These are phyloP conservation scores for Catharus bicknelli DNA, from an alignment of 2,113 vertebrate species.

Conservation along the genomic window DNA sequence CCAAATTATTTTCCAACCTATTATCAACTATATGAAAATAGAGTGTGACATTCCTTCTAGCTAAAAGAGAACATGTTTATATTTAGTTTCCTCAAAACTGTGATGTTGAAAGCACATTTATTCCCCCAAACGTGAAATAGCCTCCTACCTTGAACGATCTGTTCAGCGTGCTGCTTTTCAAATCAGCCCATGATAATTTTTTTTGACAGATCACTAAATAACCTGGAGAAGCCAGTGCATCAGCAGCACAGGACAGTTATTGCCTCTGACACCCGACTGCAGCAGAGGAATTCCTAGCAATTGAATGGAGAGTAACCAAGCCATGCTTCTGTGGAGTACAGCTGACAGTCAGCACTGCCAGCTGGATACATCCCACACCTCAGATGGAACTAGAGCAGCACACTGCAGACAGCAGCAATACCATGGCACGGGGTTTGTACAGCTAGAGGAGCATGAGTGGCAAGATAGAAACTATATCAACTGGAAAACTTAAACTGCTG, in stretches of 20 bases:
- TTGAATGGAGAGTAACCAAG: constrained; percentile 6
- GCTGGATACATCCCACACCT: background rate
- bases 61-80: background rate
- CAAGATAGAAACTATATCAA: background rate
- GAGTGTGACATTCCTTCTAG: background rate
- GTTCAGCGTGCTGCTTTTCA: background rate
- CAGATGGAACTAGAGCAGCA: background rate
- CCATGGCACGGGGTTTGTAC: background rate
- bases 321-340: background rate
- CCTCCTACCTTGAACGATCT: constrained; percentile 27
- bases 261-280: constrained; percentile 1
- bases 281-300: background rate
- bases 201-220: constrained; percentile 56
- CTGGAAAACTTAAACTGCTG: background rate
- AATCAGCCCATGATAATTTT: background rate
- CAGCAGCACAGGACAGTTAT: constrained; percentile 25
- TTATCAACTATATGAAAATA: background rate
- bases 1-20: background rate
- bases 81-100: background rate
- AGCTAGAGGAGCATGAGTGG: background rate
- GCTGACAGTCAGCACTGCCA: background rate
- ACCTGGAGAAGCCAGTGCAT: constrained; percentile 13
- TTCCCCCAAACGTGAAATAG: background rate
- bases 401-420: background rate
- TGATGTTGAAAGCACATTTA: background rate